Conservation (phyloP, 2,113 vertebrate species). For the Albula glossodonta region DNA sequence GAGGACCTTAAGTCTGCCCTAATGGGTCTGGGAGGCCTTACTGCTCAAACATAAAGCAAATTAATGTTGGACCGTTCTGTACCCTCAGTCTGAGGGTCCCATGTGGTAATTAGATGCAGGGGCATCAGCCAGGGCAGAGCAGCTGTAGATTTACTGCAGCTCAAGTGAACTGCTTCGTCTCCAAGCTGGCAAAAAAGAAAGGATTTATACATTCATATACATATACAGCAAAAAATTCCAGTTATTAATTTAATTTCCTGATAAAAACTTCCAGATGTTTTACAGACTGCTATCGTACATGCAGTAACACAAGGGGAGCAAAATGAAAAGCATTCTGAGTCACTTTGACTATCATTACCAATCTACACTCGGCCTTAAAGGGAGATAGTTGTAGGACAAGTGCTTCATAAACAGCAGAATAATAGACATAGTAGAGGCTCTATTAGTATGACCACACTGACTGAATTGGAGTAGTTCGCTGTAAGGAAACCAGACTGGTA, state of each 20-base stretch:
- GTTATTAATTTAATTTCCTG: neutral
- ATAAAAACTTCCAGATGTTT: too few species aligned
- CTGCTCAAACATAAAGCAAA: slow-evolving; percentile 87
- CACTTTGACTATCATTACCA: too few species aligned
- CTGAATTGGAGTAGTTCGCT: neutral
- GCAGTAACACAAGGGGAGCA: too few species aligned
- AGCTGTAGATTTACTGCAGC: slow-evolving; percentile 74
- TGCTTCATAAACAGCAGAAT: neutral
- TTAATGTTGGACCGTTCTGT: slow-evolving; percentile 76
- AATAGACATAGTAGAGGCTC: neutral
- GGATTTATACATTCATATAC: neutral
- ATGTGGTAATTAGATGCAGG: slow-evolving; percentile 78
- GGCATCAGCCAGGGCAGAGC: slow-evolving; percentile 61
- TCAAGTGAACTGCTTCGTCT: slow-evolving; percentile 30
- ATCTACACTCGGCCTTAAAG: too few species aligned
- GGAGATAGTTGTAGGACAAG: too few species aligned
- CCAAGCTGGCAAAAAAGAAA: slow-evolving; percentile 28
- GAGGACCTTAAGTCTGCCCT: slow-evolving; percentile 67
- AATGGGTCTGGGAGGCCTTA: slow-evolving; percentile 72
- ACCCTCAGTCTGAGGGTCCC: slow-evolving; percentile 79
- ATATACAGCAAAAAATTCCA: neutral
- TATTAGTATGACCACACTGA: neutral
- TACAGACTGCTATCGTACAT: too few species aligned
- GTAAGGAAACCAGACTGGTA: neutral
- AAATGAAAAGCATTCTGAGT: too few species aligned